Evolutionary conservation across 1,140 invertebrate species (phyloP).

Genomic region (Centruroides sculpturatus): DNA sequence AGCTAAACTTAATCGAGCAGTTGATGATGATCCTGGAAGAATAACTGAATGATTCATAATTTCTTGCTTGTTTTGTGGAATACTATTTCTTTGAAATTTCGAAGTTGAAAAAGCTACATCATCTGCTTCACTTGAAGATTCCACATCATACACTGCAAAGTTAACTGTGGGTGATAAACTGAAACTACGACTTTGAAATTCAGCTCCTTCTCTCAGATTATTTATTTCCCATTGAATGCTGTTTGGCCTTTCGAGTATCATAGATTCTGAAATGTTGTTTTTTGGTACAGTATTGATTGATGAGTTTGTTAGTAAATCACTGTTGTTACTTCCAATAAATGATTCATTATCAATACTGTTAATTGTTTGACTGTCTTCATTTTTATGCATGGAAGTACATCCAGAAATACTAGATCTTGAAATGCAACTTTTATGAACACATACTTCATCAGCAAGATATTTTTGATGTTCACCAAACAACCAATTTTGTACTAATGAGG

Average conservation of each 20-base stretch:
- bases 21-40: slow-evolving; percentile 11
- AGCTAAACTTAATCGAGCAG: slow-evolving; percentile 16
- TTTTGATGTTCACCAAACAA: slow-evolving; percentile 1
- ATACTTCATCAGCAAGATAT: slow-evolving; percentile 6
- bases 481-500: not conserved
- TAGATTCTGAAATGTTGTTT: not conserved
- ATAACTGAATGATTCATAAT: slow-evolving; percentile 2
- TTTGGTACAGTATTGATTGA: too few species aligned
- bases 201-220: not conserved
- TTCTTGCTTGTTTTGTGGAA: slow-evolving; percentile 4
- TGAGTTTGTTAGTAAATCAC: not conserved
- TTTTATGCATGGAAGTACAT: slow-evolving; percentile 1
- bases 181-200: slow-evolving; percentile 8
- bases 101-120: slow-evolving; percentile 1
- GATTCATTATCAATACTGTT: too few species aligned
- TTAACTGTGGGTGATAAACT: slow-evolving; percentile 8
- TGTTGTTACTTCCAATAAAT: not conserved
- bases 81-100: not conserved
- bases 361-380: not conserved
- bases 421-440: slow-evolving; percentile 3
- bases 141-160: slow-evolving; percentile 12
- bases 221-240: slow-evolving; percentile 8
- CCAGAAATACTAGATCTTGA: not conserved
- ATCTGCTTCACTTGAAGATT: slow-evolving; percentile 9
- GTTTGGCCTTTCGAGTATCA: slow-evolving; percentile 5